These are phyloP conservation scores for Thalassoma bifasciatum DNA, from an alignment of 2,113 vertebrate species.

Conservation along the genomic window DNA sequence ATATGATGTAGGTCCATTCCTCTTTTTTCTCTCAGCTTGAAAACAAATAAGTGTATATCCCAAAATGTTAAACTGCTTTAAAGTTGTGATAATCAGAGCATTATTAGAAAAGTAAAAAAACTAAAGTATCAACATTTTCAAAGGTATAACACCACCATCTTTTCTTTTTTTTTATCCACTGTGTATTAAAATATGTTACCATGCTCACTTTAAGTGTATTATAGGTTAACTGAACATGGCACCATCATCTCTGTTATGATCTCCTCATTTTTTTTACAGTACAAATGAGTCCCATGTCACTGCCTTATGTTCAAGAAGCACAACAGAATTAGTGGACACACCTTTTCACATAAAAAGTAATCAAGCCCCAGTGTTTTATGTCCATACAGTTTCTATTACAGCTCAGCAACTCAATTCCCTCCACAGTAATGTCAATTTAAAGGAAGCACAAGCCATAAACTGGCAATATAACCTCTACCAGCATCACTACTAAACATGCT, in stretches of 20 bases:
- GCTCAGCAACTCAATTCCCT: conserved; percentile 22
- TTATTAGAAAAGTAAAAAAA: conserved; percentile 46
- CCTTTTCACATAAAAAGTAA: conserved; percentile 6
- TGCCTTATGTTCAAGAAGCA: not conserved
- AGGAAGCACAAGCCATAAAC: conserved; percentile 65
- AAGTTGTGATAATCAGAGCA: conserved; percentile 30
- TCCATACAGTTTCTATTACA: conserved; percentile 6
- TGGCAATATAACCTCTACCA: conserved; percentile 55
- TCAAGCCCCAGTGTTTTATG: not conserved
- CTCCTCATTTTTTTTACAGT: not conserved
- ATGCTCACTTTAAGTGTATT: conserved; percentile 19
- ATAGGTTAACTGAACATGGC: not conserved
- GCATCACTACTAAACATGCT: conserved; percentile 55
- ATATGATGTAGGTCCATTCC: not conserved
- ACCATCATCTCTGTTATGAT: not conserved
- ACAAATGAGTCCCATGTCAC: conserved; percentile 14
- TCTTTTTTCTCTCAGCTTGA: not conserved
- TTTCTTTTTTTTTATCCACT: conserved; percentile 1
- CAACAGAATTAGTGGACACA: conserved; percentile 20
- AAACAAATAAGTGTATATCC: not conserved
- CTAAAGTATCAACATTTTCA: conserved; percentile 28
- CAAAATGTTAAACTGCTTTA: conserved; percentile 21
- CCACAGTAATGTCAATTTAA: conserved; percentile 40
- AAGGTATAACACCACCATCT: conserved; percentile 25
- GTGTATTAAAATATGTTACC: not conserved